Percentiles rank a stretch among this genome's conserved stretches.
Conservation (phyloP, 35 echinoderm and acorn worm genomes). For the Strongylocentrotus purpuratus region DNA sequence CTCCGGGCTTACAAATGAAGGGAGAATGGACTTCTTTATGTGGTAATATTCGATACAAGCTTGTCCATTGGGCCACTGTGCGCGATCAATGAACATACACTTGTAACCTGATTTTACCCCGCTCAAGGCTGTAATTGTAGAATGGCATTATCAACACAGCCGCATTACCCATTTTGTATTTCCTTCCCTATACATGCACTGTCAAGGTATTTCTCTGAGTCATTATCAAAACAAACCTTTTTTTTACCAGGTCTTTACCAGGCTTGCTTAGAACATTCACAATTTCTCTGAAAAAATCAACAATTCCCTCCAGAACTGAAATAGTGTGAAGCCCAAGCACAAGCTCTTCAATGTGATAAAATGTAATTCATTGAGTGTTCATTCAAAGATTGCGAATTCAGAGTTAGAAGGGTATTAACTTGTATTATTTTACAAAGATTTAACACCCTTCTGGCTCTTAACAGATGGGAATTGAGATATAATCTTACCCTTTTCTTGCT, state of each 20-base stretch:
- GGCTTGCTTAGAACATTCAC: background rate
- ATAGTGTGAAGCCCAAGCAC: too few relatives aligned
- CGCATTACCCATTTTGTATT: background rate
- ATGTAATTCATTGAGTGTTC: too few relatives aligned
- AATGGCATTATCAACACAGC: conserved; percentile 4
- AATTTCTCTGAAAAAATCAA: background rate
- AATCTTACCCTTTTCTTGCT: conserved; percentile 96
- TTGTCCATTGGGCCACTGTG: background rate
- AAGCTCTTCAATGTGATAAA: too few relatives aligned
- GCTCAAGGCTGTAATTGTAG: background rate
- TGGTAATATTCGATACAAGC: background rate
- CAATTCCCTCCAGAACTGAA: background rate
- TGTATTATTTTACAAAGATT: too few relatives aligned
- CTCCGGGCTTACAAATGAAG: background rate
- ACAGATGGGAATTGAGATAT: background rate
- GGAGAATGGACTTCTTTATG: background rate
- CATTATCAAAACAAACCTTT: conserved; percentile 4
- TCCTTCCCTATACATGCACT: background rate
- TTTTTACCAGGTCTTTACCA: background rate
- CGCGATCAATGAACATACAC: background rate
- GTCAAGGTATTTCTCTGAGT: background rate
- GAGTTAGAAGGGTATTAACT: too few relatives aligned
- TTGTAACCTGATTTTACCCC: background rate
- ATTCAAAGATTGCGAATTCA: too few relatives aligned
- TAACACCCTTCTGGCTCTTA: too few relatives aligned